Percentiles rank a stretch among this genome's conserved stretches.
Conservation (phyloP, 1,140 invertebrate genomes). For the Cataglyphis hispanica region DNA sequence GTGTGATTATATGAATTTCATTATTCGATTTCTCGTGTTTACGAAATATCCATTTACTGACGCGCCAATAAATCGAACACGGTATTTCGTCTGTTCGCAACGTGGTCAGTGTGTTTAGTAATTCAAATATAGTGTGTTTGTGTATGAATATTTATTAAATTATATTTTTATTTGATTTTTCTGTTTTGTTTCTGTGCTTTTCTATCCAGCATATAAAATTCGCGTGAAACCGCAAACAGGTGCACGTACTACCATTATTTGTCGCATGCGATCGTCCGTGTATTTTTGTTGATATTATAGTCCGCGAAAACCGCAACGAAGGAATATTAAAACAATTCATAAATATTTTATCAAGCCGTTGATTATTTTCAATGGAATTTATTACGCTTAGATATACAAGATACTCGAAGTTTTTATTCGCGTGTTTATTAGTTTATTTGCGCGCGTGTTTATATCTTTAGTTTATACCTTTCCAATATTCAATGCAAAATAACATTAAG, state of each 20-base stretch:
- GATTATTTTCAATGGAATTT: slow-evolving; percentile 41
- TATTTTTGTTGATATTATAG: slow-evolving; percentile 35
- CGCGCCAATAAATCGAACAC: slow-evolving; percentile 18
- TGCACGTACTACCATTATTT: slow-evolving; percentile 26
- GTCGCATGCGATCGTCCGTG: slow-evolving; percentile 28
- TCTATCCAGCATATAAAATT: slow-evolving; percentile 26
- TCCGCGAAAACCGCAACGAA: background rate
- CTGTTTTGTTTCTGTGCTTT: slow-evolving; percentile 16
- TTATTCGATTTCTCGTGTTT: slow-evolving; percentile 42
- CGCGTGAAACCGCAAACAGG: slow-evolving; percentile 32
- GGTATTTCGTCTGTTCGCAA: background rate
- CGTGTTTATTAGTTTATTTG: slow-evolving; percentile 14
- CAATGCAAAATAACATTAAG: background rate
- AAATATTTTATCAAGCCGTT: slow-evolving; percentile 39
- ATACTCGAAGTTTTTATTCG: background rate
- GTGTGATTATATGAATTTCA: slow-evolving; percentile 36
- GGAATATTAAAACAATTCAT: slow-evolving; percentile 44
- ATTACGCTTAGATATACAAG: slow-evolving; percentile 26
- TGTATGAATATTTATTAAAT: slow-evolving; percentile 56
- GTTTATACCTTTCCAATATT: background rate
- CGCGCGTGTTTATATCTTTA: too few relatives aligned
- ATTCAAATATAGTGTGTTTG: slow-evolving; percentile 31
- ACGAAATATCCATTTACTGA: slow-evolving; percentile 42
- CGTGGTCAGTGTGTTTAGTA: slow-evolving; percentile 36
- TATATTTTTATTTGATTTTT: slow-evolving; percentile 52